A percentile compares a stretch with the other conserved stretches of the same genome.
Evolutionary conservation across 2,888 invertebrate genomes (phyloP).

Genomic region (Schizaphis graminum): DNA sequence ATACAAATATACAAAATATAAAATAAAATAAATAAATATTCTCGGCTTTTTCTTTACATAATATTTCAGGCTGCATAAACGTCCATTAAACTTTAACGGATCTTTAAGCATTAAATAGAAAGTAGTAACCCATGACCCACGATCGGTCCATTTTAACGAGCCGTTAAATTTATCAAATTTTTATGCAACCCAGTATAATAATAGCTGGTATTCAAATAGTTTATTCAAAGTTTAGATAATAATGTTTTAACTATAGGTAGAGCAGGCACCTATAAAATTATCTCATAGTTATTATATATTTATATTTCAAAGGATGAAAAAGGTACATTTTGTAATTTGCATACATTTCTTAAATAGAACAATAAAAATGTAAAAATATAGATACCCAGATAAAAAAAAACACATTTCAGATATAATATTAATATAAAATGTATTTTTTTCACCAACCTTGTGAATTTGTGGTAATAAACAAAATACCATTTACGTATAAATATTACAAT

Average conservation of each 20-base stretch:
- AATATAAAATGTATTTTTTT: not conserved
- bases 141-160: slow-evolving; percentile 1
- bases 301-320: slow-evolving; percentile 11
- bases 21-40: not conserved
- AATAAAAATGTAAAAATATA: slow-evolving; percentile 12
- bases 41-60: not conserved
- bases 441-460: not conserved
- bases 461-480: not conserved
- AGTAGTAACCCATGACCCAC: slow-evolving; percentile 14
- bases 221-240: slow-evolving; percentile 14
- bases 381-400: slow-evolving; percentile 7
- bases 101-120: not conserved
- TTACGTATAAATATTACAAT: slow-evolving; percentile 5
- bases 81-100: slow-evolving; percentile 14
- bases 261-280: not conserved
- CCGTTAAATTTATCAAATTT: slow-evolving; percentile 21
- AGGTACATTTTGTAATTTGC: slow-evolving; percentile 8
- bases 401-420: not conserved
- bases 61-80: not conserved
- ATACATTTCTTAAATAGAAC: not conserved
- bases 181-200: not conserved
- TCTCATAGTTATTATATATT: not conserved
- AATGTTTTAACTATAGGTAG: not conserved
- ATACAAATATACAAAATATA: not conserved
- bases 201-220: not conserved